Percentiles rank a stretch among this genome's conserved stretches.
Evolutionary conservation across 2,113 vertebrate genomes (phyloP).

Genomic region (Callionymus lyra): DNA sequence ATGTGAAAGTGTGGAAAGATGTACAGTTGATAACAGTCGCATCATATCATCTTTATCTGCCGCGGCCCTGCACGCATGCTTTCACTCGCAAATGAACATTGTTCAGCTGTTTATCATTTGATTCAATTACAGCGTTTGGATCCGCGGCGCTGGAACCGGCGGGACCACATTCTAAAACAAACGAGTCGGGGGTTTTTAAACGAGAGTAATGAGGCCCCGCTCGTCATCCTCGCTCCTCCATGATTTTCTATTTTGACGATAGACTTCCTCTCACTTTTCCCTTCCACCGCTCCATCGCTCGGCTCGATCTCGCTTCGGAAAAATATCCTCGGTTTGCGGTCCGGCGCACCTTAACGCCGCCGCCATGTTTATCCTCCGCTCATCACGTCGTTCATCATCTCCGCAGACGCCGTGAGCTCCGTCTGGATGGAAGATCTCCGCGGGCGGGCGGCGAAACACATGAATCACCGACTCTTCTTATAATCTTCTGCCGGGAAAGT

Average conservation of each 20-base stretch:
- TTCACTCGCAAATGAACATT: conserved; percentile 37
- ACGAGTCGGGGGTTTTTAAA: conserved; percentile 53
- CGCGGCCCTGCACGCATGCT: conserved; percentile 24
- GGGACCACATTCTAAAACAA: conserved; percentile 51
- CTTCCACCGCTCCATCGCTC: conserved; percentile 13
- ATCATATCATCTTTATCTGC: conserved; percentile 37
- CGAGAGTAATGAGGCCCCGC: conserved; percentile 54
- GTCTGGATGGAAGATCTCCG: conserved; percentile 19
- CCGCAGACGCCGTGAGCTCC: conserved; percentile 17
- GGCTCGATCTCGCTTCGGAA: conserved; percentile 5
- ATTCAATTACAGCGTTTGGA: conserved; percentile 44
- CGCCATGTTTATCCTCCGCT: conserved; percentile 27
- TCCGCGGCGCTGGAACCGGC: conserved; percentile 32
- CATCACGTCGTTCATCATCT: conserved; percentile 26
- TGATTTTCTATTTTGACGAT: too few species aligned
- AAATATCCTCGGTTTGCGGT: conserved; percentile 14
- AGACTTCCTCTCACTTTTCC: neutral
- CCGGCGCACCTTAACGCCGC: conserved; percentile 21
- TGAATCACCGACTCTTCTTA: conserved; percentile 30
- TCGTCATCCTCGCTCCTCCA: conserved; percentile 24
- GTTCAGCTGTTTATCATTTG: conserved; percentile 47
- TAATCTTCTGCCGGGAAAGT: conserved; percentile 13
- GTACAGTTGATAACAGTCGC: conserved; percentile 14
- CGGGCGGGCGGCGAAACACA: conserved; percentile 14
- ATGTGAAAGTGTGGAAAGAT: neutral